Percentiles rank a stretch among this genome's conserved stretches.
Conservation (phyloP, 2,113 vertebrate species). For the Albula goreensis region DNA sequence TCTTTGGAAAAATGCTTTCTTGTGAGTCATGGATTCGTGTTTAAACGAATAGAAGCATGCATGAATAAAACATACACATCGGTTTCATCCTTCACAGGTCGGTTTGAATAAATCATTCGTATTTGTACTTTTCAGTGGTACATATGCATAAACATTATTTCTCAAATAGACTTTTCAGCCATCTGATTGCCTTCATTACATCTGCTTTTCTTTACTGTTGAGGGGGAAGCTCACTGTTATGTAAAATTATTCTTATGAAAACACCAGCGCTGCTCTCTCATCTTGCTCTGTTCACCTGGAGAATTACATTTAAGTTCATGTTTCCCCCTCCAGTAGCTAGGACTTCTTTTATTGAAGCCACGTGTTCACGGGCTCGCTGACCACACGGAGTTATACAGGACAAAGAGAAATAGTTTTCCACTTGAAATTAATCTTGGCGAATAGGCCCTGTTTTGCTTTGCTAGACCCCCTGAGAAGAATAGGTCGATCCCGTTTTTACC, state of each 20-base stretch:
- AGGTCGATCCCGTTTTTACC: too few relatives aligned
- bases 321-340: slow-evolving; percentile 52
- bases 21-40: background rate
- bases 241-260: slow-evolving; percentile 79
- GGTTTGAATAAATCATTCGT: slow-evolving; percentile 57
- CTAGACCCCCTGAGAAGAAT: too few relatives aligned
- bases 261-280: slow-evolving; percentile 63
- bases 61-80: slow-evolving; percentile 38
- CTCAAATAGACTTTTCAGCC: slow-evolving; percentile 67
- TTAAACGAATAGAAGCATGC: slow-evolving; percentile 7
- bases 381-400: slow-evolving; percentile 39
- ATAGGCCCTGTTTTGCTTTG: background rate
- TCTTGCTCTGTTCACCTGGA: slow-evolving; percentile 71
- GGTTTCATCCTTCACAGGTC: slow-evolving; percentile 38
- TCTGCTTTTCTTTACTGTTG: slow-evolving; percentile 46
- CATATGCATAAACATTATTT: slow-evolving; percentile 70
- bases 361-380: slow-evolving; percentile 54
- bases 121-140: slow-evolving; percentile 57
- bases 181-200: slow-evolving; percentile 72
- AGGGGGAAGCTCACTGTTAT: slow-evolving; percentile 66
- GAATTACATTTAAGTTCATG: slow-evolving; percentile 66
- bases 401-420: background rate
- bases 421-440: background rate
- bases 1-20: background rate
- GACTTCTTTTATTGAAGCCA: slow-evolving; percentile 70